phyloP scores from a whole-genome alignment of 2,888 invertebrate species.

The Plebejus melissa region DNA sequence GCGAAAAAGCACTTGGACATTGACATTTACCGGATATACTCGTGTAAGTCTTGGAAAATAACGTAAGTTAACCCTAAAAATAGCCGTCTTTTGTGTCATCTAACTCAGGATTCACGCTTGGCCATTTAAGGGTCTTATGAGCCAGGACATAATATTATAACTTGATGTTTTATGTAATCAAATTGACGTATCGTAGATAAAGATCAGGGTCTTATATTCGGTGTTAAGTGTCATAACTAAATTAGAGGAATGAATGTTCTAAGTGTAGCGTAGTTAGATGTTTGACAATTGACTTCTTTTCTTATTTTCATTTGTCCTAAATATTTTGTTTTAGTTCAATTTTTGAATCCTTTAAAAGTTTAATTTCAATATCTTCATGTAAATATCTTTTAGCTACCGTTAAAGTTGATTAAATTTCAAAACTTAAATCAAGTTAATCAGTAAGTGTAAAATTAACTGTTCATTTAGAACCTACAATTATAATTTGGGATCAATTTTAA shows the following conservation, averaged over 20 bases:
- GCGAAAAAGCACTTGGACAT: not conserved
- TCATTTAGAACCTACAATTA: constrained; percentile 2
- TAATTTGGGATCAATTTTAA: constrained; percentile 24
- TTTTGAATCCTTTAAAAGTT: not conserved
- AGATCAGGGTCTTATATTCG: constrained; percentile 65
- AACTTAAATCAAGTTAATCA: not conserved
- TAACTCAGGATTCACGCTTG: not conserved
- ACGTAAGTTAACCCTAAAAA: not conserved
- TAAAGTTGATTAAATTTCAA: not conserved
- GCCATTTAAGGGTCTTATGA: not conserved
- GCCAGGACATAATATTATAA: not conserved
- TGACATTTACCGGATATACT: not conserved
- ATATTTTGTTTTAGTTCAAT: not conserved
- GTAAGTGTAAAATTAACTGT: constrained; percentile 14
- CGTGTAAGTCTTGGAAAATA: not conserved
- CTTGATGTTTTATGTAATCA: constrained; percentile 22
- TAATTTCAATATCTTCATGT: not conserved
- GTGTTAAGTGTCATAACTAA: constrained; percentile 56
- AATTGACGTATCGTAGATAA: constrained; percentile 45
- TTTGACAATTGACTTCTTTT: not conserved
- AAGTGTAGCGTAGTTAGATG: constrained; percentile 26
- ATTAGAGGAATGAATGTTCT: constrained; percentile 44
- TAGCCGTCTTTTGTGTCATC: not conserved
- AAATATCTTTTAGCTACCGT: not conserved
- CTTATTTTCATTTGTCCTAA: not conserved